phyloP scores from a whole-genome alignment of 2,888 invertebrate genomes.

The Cataglyphis livida region DNA sequence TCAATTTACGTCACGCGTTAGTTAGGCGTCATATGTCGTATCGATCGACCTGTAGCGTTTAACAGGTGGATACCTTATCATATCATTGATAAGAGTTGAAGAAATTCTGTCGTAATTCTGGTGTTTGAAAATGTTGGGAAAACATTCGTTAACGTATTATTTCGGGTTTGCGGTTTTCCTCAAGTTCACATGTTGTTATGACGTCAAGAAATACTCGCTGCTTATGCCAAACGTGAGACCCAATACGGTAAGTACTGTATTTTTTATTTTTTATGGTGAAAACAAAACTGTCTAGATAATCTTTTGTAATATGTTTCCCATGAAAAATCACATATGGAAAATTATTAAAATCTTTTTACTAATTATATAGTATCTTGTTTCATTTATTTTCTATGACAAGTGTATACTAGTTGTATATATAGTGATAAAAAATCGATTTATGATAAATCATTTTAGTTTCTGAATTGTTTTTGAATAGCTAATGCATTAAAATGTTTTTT shows the following conservation, averaged over 20 bases:
- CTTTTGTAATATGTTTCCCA: neutral
- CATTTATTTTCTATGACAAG: neutral
- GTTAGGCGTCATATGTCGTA: conserved; percentile 43
- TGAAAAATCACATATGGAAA: conserved; percentile 11
- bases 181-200: conserved; percentile 72
- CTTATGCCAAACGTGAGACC: conserved; percentile 94
- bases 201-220: conserved; percentile 88
- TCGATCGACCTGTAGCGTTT: conserved; percentile 71
- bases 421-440: neutral
- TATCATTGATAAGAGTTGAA: conserved; percentile 1
- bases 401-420: neutral
- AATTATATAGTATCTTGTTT: neutral
- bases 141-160: conserved; percentile 32
- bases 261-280: neutral
- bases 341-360: neutral
- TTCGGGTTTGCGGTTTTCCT: conserved; percentile 59
- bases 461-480: neutral
- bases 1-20: conserved; percentile 56
- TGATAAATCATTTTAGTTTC: neutral
- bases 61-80: conserved; percentile 56
- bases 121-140: conserved; percentile 60
- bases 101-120: neutral
- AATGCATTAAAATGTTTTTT: neutral
- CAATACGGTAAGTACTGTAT: conserved; percentile 89
- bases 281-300: neutral